Base-by-base conservation (phyloP, 1,140 invertebrate species). In the Zaprionus vittiger region DNA sequence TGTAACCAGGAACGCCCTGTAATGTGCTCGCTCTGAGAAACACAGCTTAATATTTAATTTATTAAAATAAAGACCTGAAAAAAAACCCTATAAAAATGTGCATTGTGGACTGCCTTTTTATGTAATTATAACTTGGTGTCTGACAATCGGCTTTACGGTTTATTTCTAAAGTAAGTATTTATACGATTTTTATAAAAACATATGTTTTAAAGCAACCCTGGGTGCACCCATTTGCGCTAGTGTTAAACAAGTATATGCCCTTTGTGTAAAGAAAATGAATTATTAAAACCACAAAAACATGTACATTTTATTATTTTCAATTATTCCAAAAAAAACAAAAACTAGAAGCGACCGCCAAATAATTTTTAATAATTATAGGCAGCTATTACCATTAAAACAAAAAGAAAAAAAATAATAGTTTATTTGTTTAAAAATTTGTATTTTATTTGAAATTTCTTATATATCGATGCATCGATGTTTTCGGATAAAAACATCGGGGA, bases 1-100 rank as follows among this genome's bases (percentile, higher is more conserved):
- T 49, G 9, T 61, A 22, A 61, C 61, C 59, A 38, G 68, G 47
- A 37, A n/a, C 73, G 6, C 73, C 73, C 73, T 75, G 73, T 75
- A 15, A 2, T 12, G 1, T 17, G 31, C 22, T 63, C 17, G 14
- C 38, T 38, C 49, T 52, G 57, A 37, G 52, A 62, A 38, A 12
- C 55, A 59, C 41, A 70, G 73, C 38, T 74, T 70, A 24, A 37
- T 22, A 26, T 24, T 24, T 1, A 12, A 17, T 24, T 17, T 49
- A 11, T 49, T 49, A 22, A 49, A 12, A 22, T 7, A 44, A 44
- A 41, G 15, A n/a, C 15, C 6, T 20, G 14, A 52, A 17, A 52
- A 22, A 47, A 17, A 47, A 17, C 0, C 3, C 4, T 14, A 5
- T 9, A 12, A 14, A 47, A 47, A 47, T 47, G 7, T 17, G 47